Base-by-base conservation (phyloP, 2,113 vertebrate genomes). In the Urocolius indicus region DNA sequence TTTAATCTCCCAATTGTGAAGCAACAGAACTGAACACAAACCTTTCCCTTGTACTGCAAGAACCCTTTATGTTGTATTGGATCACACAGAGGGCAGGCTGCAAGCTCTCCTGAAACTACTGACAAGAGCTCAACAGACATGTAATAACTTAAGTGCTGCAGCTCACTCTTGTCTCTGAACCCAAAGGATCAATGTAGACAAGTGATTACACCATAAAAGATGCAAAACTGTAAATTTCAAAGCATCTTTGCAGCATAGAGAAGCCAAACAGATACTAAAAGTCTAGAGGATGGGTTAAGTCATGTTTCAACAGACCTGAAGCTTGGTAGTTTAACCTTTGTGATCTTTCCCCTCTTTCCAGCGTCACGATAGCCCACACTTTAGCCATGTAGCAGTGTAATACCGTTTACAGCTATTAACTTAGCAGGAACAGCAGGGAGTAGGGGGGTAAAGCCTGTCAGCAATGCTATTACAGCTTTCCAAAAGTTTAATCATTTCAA, bases 311-410 rank as follows among this genome's bases (percentile, higher is more conserved):
- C 11, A 80, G 59, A 13, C 12, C 11, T 30, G 15, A 20, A 16
- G 19, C 34, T n/a, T 48, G 1, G 20, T 6, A 2, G 59, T 86
- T 67, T 12, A n/a, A 54, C 43, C 26, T 67, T 58, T 12, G 1
- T 27, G 18, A 13, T 41, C 48, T 51, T 23, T 4, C 21, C 9
- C 5, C 23, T 54, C 34, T 38, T 11, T 5, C 0, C 29, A 61
- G 41, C 9, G 62, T 54, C 30, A 5, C 1, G 5, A n/a, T 16
- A 52, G 17, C 63, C 58, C 45, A 26, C 10, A 1, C 3, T 59
- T 57, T 19, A 23, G 23, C 0, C n/a, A 30, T 3, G 59, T 8
- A n/a, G 34, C 1, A 6, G 18, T 7, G 22, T 5, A 1, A 5
- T 10, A 17, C 1, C 26, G 43, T 21, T 7, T n/a, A 29, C 27